These are phyloP conservation scores for Sebastes cheni DNA, from an alignment of 2,797 vertebrate species.

Conservation along the genomic window DNA sequence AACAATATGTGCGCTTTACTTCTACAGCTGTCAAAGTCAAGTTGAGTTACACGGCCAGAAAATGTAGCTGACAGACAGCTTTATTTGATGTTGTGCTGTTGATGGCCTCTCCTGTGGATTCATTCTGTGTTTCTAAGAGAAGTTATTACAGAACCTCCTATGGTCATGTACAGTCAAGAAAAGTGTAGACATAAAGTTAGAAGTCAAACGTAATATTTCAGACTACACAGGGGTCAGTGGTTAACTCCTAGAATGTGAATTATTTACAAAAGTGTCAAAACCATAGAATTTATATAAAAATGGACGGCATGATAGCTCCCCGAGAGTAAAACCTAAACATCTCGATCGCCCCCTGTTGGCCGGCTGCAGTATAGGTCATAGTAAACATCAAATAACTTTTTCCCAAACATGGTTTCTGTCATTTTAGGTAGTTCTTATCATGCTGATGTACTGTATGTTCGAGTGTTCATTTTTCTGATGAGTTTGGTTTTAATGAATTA, in stretches of 20 bases:
- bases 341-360: no score
- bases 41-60: conserved; percentile 14
- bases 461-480: no score
- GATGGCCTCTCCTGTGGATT: conserved; percentile 4
- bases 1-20: conserved; percentile 24
- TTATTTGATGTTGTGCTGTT: conserved; percentile 26
- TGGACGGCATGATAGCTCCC: no score
- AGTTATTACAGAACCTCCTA: conserved; percentile 1
- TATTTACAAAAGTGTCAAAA: not conserved
- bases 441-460: no score
- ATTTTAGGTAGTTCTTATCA: no score
- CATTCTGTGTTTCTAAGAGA: not conserved
- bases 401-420: no score
- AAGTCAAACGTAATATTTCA: not conserved
- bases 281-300: no score
- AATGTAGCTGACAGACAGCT: conserved; percentile 30
- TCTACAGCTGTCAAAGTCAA: conserved; percentile 45
- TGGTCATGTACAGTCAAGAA: not conserved
- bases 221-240: not conserved
- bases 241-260: not conserved
- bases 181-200: not conserved
- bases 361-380: no score
- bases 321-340: no score
- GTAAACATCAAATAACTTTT: no score
- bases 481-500: no score